Evolutionary conservation across 2,797 vertebrate species (phyloP).

Genomic region (Pseudopleuronectes americanus): DNA sequence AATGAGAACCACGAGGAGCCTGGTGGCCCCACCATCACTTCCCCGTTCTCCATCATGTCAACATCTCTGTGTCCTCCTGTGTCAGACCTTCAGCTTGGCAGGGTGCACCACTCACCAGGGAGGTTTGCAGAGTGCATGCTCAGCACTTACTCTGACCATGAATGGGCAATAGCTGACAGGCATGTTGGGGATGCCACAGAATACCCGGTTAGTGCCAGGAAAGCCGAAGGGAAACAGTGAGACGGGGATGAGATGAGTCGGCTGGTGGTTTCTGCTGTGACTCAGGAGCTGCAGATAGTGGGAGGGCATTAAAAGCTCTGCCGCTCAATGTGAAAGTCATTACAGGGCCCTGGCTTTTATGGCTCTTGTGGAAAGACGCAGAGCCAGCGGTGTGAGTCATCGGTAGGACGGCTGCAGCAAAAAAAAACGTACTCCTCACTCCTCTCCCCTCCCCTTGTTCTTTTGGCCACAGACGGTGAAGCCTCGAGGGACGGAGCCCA

Average conservation of each 20-base stretch:
- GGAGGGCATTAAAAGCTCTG: slow-evolving; percentile 49
- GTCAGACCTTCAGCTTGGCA: slow-evolving; percentile 35
- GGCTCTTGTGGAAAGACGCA: slow-evolving; percentile 71
- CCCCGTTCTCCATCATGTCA: neutral
- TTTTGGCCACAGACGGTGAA: slow-evolving; percentile 42
- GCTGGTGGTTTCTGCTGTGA: too few relatives aligned
- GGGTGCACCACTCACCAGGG: neutral
- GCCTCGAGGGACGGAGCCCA: slow-evolving; percentile 27
- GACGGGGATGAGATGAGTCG: neutral
- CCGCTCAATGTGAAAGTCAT: slow-evolving; percentile 76
- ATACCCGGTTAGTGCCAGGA: slow-evolving; percentile 1
- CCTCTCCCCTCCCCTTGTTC: slow-evolving; percentile 41
- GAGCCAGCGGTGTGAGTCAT: slow-evolving; percentile 77
- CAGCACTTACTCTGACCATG: slow-evolving; percentile 32
- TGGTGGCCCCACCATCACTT: neutral
- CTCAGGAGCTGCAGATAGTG: slow-evolving; percentile 49
- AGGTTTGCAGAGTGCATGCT: slow-evolving; percentile 20
- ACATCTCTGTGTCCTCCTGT: slow-evolving; percentile 2
- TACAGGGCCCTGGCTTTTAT: slow-evolving; percentile 69
- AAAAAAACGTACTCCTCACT: slow-evolving; percentile 6
- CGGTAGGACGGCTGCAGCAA: slow-evolving; percentile 47
- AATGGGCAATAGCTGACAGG: slow-evolving; percentile 21
- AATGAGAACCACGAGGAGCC: neutral
- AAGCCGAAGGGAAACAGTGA: slow-evolving; percentile 16
- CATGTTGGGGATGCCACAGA: slow-evolving; percentile 21